Base-by-base conservation (phyloP, 2,113 vertebrate genomes). In the Carassius auratus region DNA sequence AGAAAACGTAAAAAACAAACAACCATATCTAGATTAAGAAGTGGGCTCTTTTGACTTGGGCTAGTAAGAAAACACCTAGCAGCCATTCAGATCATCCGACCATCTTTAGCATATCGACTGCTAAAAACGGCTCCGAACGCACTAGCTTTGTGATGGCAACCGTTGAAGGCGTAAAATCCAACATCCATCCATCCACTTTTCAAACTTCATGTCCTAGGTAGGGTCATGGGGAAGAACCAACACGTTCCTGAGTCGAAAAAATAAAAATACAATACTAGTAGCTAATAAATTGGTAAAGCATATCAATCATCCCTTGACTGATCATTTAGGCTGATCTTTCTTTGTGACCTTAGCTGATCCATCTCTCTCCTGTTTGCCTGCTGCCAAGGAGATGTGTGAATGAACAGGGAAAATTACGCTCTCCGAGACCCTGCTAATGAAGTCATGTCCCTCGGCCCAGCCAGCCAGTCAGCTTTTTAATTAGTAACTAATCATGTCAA, bases 401-500 rank as follows among this genome's bases (percentile, higher is more conserved):
- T 93, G 75, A 95, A 94, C 92, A 91, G 45, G 93, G 94, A 91
- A 93, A 97, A 98, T 97, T 95, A 97, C 94, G 96, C 95, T 96
- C 94, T 93, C 95, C 95, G 95, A 97, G 97, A 97, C 97, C 95
- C 93, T 87, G 92, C 91, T 95, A 95, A 95, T 95, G 93, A 94
- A 96, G 93, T 88, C 89, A 90, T 96, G 93, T 95, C 45, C 92
- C 92, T 89, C 90, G 91, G 95, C 94, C 93, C 92, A 93, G 93
- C 94, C 95, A 94, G 94, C 93, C 93, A 93, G 93, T 94, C 94
- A 89, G 91, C 91, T 48, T 95, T 96, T 97, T 97, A 97, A 98
- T 97, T 97, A 96, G 95, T 93, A 94, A 94, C 95, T 98, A 97
- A 97, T 97, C 96, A 97, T 95, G 96, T 97, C 97, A 97, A 97